Conservation (phyloP, 2,797 vertebrate genomes). For the Anisognathus igniventris region DNA sequence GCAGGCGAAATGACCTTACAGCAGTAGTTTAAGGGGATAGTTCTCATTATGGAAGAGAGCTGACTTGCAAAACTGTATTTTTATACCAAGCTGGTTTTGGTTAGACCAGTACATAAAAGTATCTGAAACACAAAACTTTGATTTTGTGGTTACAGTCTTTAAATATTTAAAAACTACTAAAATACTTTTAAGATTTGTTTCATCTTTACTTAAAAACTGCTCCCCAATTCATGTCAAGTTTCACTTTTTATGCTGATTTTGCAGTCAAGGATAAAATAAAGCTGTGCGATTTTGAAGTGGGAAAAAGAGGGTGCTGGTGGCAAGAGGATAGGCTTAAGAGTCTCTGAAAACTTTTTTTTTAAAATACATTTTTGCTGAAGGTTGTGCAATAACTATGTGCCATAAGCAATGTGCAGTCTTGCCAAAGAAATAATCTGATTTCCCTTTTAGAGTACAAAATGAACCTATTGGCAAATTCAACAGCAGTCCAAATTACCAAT, state of each 20-base stretch:
- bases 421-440: not conserved
- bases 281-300: not conserved
- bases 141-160: constrained; percentile 63
- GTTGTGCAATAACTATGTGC: not conserved
- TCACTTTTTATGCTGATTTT: not conserved
- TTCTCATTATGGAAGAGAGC: constrained; percentile 56
- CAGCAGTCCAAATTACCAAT: not conserved
- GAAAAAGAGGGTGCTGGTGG: not conserved
- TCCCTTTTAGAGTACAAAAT: not conserved
- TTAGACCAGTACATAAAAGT: constrained; percentile 62
- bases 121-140: constrained; percentile 61
- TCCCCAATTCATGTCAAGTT: not conserved
- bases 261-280: not conserved
- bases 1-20: constrained; percentile 26
- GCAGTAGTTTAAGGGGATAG: constrained; percentile 31
- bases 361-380: not conserved
- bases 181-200: constrained; percentile 11
- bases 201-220: not conserved
- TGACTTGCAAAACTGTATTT: constrained; percentile 65
- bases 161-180: constrained; percentile 44
- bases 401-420: not conserved
- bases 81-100: constrained; percentile 64
- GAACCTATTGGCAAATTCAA: not conserved
- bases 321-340: not conserved
- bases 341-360: not conserved